phyloP scores from a whole-genome alignment of 2,888 invertebrate species.

The Leptopilina drosophilae region DNA sequence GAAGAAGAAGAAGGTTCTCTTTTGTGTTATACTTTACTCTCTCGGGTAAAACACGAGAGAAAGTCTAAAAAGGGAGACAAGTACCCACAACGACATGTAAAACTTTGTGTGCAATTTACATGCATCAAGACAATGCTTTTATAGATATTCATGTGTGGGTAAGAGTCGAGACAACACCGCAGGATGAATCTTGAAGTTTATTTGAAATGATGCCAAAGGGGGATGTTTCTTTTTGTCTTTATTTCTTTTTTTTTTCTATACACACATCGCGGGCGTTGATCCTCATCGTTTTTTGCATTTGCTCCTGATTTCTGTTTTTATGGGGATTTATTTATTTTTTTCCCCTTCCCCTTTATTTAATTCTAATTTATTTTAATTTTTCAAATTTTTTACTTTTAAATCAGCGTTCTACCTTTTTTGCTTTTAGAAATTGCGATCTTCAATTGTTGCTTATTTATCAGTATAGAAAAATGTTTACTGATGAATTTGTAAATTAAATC shows the following conservation, averaged over 20 bases:
- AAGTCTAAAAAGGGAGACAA: constrained; percentile 25
- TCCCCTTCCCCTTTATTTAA: too few relatives aligned
- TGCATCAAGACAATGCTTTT: not conserved
- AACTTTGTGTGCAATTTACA: not conserved
- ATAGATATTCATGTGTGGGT: not conserved
- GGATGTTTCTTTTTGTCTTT: not conserved
- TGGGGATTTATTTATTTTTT: too few relatives aligned
- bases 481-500: too few relatives aligned
- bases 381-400: not conserved
- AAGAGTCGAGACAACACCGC: not conserved
- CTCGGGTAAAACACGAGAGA: not conserved
- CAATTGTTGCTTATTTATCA: too few relatives aligned
- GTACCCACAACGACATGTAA: constrained; percentile 8
- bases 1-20: not conserved
- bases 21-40: not conserved
- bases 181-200: constrained; percentile 20
- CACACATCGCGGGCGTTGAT: constrained; percentile 11
- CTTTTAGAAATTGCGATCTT: too few relatives aligned
- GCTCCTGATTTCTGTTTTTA: not conserved
- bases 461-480: too few relatives aligned
- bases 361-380: too few relatives aligned
- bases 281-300: not conserved
- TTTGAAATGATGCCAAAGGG: constrained; percentile 20
- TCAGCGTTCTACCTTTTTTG: too few relatives aligned
- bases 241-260: not conserved